Percentiles rank a stretch among this genome's conserved stretches.
phyloP scores from a whole-genome alignment of 2,797 vertebrate species.

The Bradypodion pumilum region DNA sequence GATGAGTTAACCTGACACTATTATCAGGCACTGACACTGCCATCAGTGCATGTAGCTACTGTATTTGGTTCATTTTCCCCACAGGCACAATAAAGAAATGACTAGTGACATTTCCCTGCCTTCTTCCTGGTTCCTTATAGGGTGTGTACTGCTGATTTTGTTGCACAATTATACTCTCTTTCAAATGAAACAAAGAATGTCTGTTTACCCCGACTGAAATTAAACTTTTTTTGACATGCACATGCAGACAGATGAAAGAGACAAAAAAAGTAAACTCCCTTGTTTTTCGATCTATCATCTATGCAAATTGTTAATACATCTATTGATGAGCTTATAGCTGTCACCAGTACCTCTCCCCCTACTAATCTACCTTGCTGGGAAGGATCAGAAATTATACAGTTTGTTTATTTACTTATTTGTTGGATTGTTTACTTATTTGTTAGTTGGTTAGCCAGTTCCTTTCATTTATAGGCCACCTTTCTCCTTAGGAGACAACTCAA shows the following conservation, averaged over 20 bases:
- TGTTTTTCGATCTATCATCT: background rate
- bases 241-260: slow-evolving; percentile 9
- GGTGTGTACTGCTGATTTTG: too few relatives aligned
- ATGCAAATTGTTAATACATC: slow-evolving; percentile 11
- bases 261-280: slow-evolving; percentile 32
- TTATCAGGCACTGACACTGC: slow-evolving; percentile 62
- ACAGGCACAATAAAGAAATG: slow-evolving; percentile 65
- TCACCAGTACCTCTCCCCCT: background rate
- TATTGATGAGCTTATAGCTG: background rate
- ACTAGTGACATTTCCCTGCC: slow-evolving; percentile 66
- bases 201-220: slow-evolving; percentile 51
- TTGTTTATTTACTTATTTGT: too few relatives aligned
- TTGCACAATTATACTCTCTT: slow-evolving; percentile 62
- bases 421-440: too few relatives aligned
- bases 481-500: too few relatives aligned
- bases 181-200: slow-evolving; percentile 62
- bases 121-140: slow-evolving; percentile 27
- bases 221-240: slow-evolving; percentile 49
- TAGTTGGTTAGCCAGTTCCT: too few relatives aligned
- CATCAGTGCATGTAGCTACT: slow-evolving; percentile 66
- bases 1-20: slow-evolving; percentile 66
- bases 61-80: slow-evolving; percentile 72
- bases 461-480: too few relatives aligned
- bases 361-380: background rate
- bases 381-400: background rate